Evolutionary conservation across 2,888 invertebrate genomes (phyloP).

Genomic region (Tenthredo amoena): DNA sequence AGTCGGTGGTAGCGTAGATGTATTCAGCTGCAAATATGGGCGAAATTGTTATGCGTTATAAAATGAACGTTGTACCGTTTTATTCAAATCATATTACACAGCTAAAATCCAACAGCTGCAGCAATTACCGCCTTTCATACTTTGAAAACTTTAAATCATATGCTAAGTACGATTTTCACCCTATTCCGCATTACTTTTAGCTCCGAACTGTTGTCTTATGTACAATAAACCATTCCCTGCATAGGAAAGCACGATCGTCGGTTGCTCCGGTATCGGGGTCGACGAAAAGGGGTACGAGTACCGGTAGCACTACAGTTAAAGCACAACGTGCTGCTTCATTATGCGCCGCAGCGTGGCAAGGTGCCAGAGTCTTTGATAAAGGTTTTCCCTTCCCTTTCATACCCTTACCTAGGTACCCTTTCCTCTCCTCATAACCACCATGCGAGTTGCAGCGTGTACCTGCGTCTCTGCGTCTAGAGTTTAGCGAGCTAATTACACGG

Average conservation of each 20-base stretch:
- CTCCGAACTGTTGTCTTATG: neutral
- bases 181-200: neutral
- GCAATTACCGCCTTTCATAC: neutral
- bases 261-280: neutral
- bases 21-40: slow-evolving; percentile 25
- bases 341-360: slow-evolving; percentile 74
- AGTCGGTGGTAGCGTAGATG: neutral
- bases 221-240: neutral
- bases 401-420: neutral
- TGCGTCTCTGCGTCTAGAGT: neutral
- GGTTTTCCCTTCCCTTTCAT: slow-evolving; percentile 52
- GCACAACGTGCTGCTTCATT: slow-evolving; percentile 75
- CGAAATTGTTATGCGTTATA: neutral
- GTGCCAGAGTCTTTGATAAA: slow-evolving; percentile 74
- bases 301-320: slow-evolving; percentile 65
- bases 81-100: slow-evolving; percentile 18
- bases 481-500: slow-evolving; percentile 4
- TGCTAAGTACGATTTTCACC: neutral
- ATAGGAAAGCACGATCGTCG: neutral
- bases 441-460: neutral
- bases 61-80: slow-evolving; percentile 13
- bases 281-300: neutral
- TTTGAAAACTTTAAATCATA: neutral
- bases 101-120: neutral
- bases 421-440: neutral